Conservation (phyloP, 2,888 invertebrate genomes). For the Sialis fuliginosa region DNA sequence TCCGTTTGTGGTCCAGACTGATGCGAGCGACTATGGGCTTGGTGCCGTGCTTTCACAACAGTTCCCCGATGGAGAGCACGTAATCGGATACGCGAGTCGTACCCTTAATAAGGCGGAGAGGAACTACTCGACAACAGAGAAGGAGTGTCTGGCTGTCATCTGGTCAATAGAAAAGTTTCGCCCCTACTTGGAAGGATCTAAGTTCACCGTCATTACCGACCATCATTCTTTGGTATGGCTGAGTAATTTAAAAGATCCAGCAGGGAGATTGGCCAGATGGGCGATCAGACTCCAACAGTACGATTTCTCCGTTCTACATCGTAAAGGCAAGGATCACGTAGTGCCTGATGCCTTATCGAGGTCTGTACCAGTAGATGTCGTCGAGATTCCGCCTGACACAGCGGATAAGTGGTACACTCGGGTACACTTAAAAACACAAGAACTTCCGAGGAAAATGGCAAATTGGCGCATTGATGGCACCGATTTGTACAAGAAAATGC, state of each 20-base stretch:
- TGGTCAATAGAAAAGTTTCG: neutral
- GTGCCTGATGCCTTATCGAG: conserved; percentile 9
- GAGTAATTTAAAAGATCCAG: conserved; percentile 10
- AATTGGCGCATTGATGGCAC: conserved; percentile 6
- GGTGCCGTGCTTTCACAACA: neutral
- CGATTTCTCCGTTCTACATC: conserved; percentile 8
- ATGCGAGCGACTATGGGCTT: neutral
- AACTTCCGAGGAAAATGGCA: neutral
- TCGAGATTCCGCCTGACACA: neutral
- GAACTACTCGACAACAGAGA: neutral
- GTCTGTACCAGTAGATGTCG: neutral
- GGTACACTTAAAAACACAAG: neutral
- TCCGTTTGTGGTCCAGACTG: neutral
- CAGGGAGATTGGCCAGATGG: conserved; percentile 9
- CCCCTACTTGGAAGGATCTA: neutral
- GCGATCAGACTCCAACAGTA: conserved; percentile 10
- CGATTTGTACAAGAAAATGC: neutral
- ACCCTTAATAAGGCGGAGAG: neutral
- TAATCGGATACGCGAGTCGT: neutral
- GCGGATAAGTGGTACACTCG: conserved; percentile 1
- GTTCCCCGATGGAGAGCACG: neutral
- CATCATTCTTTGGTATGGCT: conserved; percentile 10
- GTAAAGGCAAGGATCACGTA: conserved; percentile 7
- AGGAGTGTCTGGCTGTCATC: neutral
- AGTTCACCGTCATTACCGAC: neutral